Evolutionary conservation across 2,113 vertebrate genomes (phyloP), one percentile per base, ranked within the genome.

Genomic region (Gobio gobio): DNA sequence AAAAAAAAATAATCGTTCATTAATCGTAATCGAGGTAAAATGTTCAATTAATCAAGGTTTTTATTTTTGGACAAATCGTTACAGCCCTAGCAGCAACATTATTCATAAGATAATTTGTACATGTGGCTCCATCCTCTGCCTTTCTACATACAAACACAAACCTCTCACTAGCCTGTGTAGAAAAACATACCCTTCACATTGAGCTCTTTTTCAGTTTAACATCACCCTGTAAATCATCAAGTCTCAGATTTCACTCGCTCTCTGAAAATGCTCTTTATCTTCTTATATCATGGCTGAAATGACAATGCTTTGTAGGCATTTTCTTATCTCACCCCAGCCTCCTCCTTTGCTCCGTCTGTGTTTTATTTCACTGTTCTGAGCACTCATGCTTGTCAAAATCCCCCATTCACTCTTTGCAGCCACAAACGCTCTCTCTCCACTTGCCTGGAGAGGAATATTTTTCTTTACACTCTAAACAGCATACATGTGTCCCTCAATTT

Each of bases 301-400:
- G 14, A 16, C 40, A 61, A 18, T 47, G 63, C 63, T 68, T 82
- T 82, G 45, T 82, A 68, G 18, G 79, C 61, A 33, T 80, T 81
- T 80, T 81, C 78, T 68, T 66, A 66, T 66, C 59, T 78, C 47
- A 22, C 33, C 20, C 45, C 75, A n/a, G 63, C 63, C 74, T 82
- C 79, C 13, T 58, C 64, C 40, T 45, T 72, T 33, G 59, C 16
- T 78, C 3, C 43, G 14, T 76, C 58, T 78, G 59, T 66, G n/a
- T 33, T 85, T 72, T n/a, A 79, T 79, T 61, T 79, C n/a, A 47
- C 77, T 63, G 40, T 26, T 63, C 40, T 45, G 77, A 63, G 22
- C 77, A 26, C 3, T 63, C 36, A 63, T 63, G 77, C 77, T 79
- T 79, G 58, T 63, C 58, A 63, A 43, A 79, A 79, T 63, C 40